Percentiles rank a stretch among this genome's conserved stretches.
Conservation (phyloP, 1,140 invertebrate genomes). For the Drosophila nebulosa region DNA sequence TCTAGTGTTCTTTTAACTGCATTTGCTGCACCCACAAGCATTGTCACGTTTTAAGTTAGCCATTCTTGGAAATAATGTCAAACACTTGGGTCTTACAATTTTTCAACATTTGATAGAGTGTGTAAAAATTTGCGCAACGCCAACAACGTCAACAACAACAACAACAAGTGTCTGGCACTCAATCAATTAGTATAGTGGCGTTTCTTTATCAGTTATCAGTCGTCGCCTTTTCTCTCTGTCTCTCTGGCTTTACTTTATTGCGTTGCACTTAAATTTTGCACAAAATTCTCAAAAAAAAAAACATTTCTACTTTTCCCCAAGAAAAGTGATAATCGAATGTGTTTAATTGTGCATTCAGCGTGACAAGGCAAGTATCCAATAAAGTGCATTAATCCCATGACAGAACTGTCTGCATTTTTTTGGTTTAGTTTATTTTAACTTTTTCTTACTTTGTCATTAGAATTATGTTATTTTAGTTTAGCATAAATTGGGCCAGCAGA, state of each 20-base stretch:
- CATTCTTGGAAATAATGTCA: constrained; percentile 31
- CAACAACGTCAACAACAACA: neutral
- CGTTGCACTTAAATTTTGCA: neutral
- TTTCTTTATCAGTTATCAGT: neutral
- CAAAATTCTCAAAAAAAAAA: neutral
- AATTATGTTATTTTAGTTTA: neutral
- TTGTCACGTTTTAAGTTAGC: constrained; percentile 37
- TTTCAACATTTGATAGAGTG: constrained; percentile 42
- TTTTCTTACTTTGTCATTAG: no score
- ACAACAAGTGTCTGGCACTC: constrained; percentile 55
- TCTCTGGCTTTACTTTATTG: neutral
- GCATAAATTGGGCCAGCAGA: neutral
- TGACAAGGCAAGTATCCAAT: no score
- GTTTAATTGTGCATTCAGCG: no score
- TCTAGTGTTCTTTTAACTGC: constrained; percentile 13
- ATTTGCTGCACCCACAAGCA: constrained; percentile 37
- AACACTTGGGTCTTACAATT: constrained; percentile 25
- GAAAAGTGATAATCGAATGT: no score
- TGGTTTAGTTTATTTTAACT: no score
- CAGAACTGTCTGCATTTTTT: no score
- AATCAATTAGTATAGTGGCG: constrained; percentile 48
- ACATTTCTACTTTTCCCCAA: neutral
- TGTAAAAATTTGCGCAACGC: constrained; percentile 20
- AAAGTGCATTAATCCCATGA: no score
- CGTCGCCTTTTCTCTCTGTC: neutral